A percentile compares a stretch with the other conserved stretches of the same genome.
Conservation (phyloP, 2,113 vertebrate species). For the Nettapus auritus region DNA sequence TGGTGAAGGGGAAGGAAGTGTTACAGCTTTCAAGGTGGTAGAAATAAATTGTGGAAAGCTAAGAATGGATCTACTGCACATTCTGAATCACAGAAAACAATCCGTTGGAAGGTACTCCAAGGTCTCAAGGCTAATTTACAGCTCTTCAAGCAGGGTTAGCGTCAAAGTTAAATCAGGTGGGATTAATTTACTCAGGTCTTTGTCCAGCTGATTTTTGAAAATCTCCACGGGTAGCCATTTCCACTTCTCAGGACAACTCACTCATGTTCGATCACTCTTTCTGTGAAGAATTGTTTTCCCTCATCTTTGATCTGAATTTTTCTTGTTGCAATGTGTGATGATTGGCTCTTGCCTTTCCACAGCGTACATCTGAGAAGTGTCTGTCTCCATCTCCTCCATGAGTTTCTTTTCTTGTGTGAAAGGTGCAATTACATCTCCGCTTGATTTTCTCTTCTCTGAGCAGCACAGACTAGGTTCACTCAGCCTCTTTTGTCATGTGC, state of each 20-base stretch:
- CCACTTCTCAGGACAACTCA: neutral
- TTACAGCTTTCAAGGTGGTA: neutral
- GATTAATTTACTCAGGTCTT: neutral
- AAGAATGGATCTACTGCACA: neutral
- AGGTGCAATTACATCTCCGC: neutral
- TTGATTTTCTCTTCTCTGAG: neutral
- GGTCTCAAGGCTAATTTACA: neutral
- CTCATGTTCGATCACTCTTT: neutral
- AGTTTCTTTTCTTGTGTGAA: neutral
- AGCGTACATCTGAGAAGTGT: neutral
- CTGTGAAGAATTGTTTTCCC: neutral
- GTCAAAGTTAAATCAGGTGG: neutral
- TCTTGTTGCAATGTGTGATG: neutral
- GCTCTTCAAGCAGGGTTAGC: neutral
- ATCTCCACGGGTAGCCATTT: neutral
- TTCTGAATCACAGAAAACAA: neutral
- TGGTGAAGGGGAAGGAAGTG: neutral
- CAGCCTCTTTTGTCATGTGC: neutral
- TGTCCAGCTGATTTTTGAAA: neutral
- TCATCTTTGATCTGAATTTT: neutral
- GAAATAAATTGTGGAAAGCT: neutral
- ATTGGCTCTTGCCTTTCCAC: neutral
- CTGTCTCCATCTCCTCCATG: neutral
- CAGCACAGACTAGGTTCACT: neutral
- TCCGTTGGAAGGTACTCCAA: neutral